Conservation (phyloP, 2,888 invertebrate genomes). For the Dasypogon diadema region DNA sequence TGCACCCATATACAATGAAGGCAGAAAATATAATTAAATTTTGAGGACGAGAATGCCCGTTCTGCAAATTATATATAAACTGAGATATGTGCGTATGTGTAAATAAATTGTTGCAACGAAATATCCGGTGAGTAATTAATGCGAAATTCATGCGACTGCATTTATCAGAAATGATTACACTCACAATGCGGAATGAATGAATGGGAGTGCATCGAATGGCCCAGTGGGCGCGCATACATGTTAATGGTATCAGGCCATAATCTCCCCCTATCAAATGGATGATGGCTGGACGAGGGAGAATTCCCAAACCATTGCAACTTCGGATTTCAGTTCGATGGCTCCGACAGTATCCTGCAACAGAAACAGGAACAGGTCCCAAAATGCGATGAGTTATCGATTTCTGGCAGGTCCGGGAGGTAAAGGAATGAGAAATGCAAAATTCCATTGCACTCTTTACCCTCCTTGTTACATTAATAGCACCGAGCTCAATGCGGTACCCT, state of each 20-base stretch:
- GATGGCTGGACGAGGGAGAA: not conserved
- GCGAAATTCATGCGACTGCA: constrained; percentile 32
- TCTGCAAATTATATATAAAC: not conserved
- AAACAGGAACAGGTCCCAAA: constrained; percentile 37
- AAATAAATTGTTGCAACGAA: constrained; percentile 44
- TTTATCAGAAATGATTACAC: constrained; percentile 47
- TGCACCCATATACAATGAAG: no score
- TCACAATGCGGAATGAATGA: constrained; percentile 41
- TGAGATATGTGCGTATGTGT: not conserved
- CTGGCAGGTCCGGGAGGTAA: not conserved
- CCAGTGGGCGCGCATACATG: constrained; percentile 22
- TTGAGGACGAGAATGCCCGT: not conserved
- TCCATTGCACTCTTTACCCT: not conserved
- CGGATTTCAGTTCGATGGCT: constrained; percentile 19
- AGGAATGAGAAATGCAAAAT: not conserved
- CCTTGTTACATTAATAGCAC: not conserved
- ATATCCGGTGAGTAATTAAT: constrained; percentile 37
- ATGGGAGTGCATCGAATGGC: constrained; percentile 26
- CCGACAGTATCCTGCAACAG: constrained; percentile 20
- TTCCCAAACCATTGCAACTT: not conserved
- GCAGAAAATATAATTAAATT: no score
- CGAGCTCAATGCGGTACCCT: not conserved
- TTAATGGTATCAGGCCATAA: constrained; percentile 37
- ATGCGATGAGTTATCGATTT: constrained; percentile 50
- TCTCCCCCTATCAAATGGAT: constrained; percentile 14